Percentiles rank a stretch among this genome's conserved stretches.
Evolutionary conservation across 1,140 invertebrate genomes (phyloP).

Genomic region (Helicoverpa zea): DNA sequence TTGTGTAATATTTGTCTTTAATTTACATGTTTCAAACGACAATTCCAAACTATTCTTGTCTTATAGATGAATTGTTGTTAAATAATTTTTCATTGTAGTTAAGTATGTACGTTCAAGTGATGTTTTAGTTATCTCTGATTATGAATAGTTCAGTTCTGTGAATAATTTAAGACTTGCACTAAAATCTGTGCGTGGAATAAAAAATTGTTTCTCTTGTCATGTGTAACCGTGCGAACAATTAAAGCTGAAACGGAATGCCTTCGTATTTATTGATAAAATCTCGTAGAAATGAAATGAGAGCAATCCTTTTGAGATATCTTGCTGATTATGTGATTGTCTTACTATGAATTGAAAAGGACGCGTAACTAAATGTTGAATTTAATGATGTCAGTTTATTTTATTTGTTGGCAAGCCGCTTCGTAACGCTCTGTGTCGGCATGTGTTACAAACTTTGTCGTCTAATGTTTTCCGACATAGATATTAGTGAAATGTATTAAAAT

Average conservation of each 20-base stretch:
- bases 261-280: constrained; percentile 6
- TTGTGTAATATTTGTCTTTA: too few relatives aligned
- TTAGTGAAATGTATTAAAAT: constrained; percentile 33
- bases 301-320: neutral
- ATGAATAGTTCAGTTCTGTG: neutral
- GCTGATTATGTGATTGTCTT: neutral
- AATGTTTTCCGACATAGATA: constrained; percentile 20
- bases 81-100: neutral
- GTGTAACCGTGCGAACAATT: constrained; percentile 17
- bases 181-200: neutral
- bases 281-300: neutral
- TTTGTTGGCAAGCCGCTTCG: constrained; percentile 36
- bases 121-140: neutral
- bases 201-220: neutral
- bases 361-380: neutral
- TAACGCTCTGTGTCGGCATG: neutral
- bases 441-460: constrained; percentile 7
- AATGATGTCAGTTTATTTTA: constrained; percentile 13
- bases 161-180: neutral
- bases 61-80: neutral
- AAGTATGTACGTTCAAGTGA: neutral
- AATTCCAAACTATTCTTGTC: too few relatives aligned
- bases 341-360: neutral
- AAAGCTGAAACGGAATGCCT: neutral
- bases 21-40: too few relatives aligned